Conservation (phyloP, 2,797 vertebrate genomes). For the Vespertilio murinus region DNA sequence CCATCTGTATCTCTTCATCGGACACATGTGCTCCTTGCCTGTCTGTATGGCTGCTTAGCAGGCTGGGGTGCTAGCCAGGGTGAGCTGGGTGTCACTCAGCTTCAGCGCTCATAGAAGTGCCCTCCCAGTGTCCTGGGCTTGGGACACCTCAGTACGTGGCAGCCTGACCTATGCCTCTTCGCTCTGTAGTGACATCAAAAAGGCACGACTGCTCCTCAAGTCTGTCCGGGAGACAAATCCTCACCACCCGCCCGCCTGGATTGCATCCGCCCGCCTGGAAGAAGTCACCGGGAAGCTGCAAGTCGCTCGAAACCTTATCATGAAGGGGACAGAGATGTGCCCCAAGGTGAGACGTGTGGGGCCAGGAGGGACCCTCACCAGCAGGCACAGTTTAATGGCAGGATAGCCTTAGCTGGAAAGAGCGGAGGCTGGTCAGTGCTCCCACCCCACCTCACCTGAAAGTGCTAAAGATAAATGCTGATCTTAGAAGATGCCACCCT, state of each 20-base stretch:
- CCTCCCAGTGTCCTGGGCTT: background rate
- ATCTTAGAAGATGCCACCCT: background rate
- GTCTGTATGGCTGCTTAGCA: background rate
- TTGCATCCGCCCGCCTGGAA: constrained; percentile 96
- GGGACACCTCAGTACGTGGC: accelerated
- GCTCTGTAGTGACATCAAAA: constrained; percentile 94
- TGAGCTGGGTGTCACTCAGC: background rate
- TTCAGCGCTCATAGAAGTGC: background rate
- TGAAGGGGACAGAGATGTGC: constrained; percentile 99
- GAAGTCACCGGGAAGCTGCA: constrained; percentile 98
- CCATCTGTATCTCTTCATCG: background rate
- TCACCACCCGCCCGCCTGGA: constrained; percentile 98
- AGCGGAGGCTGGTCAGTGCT: too few relatives aligned
- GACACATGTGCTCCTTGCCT: background rate
- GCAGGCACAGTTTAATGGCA: background rate
- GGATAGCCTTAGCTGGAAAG: background rate
- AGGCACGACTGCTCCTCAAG: constrained; percentile 96
- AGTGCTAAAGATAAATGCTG: background rate
- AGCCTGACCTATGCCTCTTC: background rate
- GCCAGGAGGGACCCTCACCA: background rate
- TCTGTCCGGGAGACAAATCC: constrained; percentile 98
- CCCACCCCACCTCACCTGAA: too few relatives aligned
- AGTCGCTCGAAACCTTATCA: constrained; percentile 97
- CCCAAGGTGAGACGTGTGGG: constrained; percentile 90
- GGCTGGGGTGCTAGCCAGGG: background rate